These are phyloP conservation scores for Metalampra italica DNA, from an alignment of 2,888 invertebrate genomes.

Conservation along the genomic window DNA sequence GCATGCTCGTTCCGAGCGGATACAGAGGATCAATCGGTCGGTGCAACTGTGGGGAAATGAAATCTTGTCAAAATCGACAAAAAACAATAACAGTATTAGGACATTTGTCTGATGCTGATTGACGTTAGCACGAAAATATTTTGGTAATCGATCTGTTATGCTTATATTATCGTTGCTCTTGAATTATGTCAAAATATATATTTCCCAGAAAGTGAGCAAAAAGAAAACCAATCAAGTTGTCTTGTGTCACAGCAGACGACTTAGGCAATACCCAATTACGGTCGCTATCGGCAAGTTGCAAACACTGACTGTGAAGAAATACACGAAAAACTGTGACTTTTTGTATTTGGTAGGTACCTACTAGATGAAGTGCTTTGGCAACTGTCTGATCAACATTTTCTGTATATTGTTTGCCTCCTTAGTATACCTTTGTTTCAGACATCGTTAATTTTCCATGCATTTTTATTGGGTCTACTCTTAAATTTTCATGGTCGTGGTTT, in stretches of 20 bases:
- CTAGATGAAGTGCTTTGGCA: neutral
- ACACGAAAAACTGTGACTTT: conserved; percentile 7
- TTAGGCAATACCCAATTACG: conserved; percentile 38
- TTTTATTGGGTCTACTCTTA: too few species aligned
- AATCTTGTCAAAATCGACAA: conserved; percentile 5
- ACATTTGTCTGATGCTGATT: too few species aligned
- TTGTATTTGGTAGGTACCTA: neutral
- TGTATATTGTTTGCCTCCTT: too few species aligned
- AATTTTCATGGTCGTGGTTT: too few species aligned
- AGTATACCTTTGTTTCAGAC: too few species aligned
- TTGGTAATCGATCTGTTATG: neutral
- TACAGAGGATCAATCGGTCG: conserved; percentile 21
- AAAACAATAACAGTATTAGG: neutral
- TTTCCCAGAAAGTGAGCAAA: neutral
- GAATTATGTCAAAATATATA: neutral
- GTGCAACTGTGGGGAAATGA: conserved; percentile 20
- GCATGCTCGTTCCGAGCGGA: conserved; percentile 17
- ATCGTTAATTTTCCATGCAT: too few species aligned
- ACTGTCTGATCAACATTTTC: too few species aligned
- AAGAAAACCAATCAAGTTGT: conserved; percentile 9
- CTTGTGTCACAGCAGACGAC: conserved; percentile 17
- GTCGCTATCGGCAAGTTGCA: conserved; percentile 35
- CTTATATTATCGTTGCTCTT: neutral
- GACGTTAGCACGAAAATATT: too few species aligned
- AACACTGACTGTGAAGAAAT: conserved; percentile 30